Evolutionary conservation across 2,888 invertebrate species (phyloP), one percentile per base, ranked within the genome.

Genomic region (Eucriotettix oculatus): DNA sequence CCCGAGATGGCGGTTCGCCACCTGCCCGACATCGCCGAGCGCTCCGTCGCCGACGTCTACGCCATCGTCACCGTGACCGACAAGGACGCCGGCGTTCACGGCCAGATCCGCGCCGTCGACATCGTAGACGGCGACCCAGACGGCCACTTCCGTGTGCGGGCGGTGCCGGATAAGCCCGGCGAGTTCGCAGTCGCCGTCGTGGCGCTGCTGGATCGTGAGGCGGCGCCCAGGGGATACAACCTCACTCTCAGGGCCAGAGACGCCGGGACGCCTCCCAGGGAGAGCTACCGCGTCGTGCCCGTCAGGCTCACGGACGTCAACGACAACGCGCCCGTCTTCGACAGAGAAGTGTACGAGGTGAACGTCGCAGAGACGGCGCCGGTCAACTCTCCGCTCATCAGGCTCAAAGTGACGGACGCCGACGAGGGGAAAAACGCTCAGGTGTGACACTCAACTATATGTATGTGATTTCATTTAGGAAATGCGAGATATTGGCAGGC

Each of bases 51-150:
- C 0, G 87, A 88, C 70, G 84, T 95, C 62, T 94, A 92, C 72
- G 96, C 95, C 7, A 90, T 96, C 59, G 84, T 96, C 1, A 83
- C 83, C 62, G 90, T 91, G 1, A 79, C 80, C 10, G 96, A 96
- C 72, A 80, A 81, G 59, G 97, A 97, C 72, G 76, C 76, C 53
- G 95, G 93, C 1, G 78, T 84, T 29, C 90, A 92, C 73, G 96
- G 96, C 0, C 80, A 88, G 70, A 87, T 96, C 55, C 84, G 83
- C 58, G 79, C 79, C 54, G 74, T 94, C 55, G 90, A 90, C 67
- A 91, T 96, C 61, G 85, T 90, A 9, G 89, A 88, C 64, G 94
- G 95, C 0, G 93, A 94, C 73, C 87, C 91, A 0, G 88, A 91
- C 67, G 90, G 92, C 0, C 87, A 90, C 73, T 94, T 96, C 73